A percentile compares a stretch with the other conserved stretches of the same genome.
phyloP scores from a whole-genome alignment of 2,113 vertebrate genomes.

The Crotalus tigris region DNA sequence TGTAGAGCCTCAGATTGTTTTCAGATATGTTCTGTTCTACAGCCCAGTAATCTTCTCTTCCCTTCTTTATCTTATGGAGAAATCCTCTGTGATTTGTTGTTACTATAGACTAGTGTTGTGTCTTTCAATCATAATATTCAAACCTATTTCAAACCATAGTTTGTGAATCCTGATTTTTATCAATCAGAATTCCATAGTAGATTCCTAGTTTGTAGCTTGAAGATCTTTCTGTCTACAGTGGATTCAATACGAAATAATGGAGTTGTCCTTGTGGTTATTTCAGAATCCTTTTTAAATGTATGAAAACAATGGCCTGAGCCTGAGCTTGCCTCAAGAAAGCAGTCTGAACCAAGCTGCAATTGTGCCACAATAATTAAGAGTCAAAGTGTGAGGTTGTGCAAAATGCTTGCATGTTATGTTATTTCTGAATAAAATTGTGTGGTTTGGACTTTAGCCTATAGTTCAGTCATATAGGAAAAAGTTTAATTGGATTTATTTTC shows the following conservation, averaged over 20 bases:
- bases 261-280: neutral
- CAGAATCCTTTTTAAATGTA: neutral
- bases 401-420: neutral
- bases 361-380: constrained; percentile 4
- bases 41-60: neutral
- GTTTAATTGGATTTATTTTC: constrained; percentile 19
- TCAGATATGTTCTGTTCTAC: neutral
- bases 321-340: neutral
- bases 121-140: neutral
- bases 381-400: neutral
- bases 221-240: neutral
- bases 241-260: neutral
- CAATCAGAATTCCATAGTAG: neutral
- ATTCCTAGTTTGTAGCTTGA: neutral
- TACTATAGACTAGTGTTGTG: neutral
- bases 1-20: neutral
- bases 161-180: neutral
- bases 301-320: neutral
- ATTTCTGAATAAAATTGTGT: neutral
- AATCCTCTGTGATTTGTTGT: neutral
- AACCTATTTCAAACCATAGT: neutral
- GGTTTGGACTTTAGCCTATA: neutral
- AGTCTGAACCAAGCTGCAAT: neutral
- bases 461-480: neutral
- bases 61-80: neutral